Evolutionary conservation across 23 tunicate genomes (phyloP).

Genomic region (Halocynthia aurantium): DNA sequence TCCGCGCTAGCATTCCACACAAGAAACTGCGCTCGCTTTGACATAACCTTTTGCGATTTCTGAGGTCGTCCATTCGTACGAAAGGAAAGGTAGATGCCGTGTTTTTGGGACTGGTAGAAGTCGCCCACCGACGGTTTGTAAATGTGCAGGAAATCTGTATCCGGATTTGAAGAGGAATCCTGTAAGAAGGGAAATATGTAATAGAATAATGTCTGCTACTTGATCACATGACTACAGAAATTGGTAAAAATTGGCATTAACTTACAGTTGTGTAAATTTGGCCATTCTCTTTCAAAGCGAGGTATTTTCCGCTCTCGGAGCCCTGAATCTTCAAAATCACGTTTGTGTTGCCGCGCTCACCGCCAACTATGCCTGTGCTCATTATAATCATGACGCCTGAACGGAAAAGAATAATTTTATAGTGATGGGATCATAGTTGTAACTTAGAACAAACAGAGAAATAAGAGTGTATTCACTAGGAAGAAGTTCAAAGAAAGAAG

Average conservation of each 20-base stretch:
- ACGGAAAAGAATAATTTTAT: no score
- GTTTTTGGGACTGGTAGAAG: slow-evolving; percentile 13
- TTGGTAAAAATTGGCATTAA: not conserved
- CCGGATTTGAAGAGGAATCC: slow-evolving; percentile 9
- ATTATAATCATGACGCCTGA: no score
- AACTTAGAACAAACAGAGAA: no score
- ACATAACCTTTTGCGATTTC: not conserved
- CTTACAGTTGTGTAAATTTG: slow-evolving; percentile 30
- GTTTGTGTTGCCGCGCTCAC: no score
- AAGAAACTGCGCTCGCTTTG: slow-evolving; percentile 26
- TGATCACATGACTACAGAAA: not conserved
- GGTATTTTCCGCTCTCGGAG: slow-evolving; percentile 8
- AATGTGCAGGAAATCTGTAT: slow-evolving; percentile 35
- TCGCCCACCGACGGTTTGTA: slow-evolving; percentile 23
- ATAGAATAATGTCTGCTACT: not conserved
- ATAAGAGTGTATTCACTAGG: no score
- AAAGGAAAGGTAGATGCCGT: slow-evolving; percentile 18
- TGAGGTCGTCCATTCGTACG: slow-evolving; percentile 13
- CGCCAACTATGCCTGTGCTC: no score
- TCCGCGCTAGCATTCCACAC: not conserved
- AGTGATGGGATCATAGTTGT: no score
- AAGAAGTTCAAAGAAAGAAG: no score
- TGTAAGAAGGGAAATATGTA: slow-evolving; percentile 2
- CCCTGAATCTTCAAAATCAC: slow-evolving; percentile 15
- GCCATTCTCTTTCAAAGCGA: slow-evolving; percentile 31